Evolutionary conservation across 2,113 vertebrate genomes (phyloP), one percentile per base, ranked within the genome.

Genomic region (Lepidothrix coronata): DNA sequence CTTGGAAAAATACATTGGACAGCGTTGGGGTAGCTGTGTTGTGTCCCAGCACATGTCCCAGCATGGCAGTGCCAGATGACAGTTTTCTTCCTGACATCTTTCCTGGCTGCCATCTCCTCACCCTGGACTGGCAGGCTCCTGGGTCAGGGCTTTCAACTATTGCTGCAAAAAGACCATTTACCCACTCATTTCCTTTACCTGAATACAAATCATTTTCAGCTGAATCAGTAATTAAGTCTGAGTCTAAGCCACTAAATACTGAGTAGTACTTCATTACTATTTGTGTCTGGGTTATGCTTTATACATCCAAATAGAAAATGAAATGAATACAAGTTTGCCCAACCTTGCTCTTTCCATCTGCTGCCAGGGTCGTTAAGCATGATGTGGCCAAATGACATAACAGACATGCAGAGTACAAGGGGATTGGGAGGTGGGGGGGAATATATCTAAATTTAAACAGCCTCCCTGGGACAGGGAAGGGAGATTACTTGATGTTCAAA

Each of bases 361-460:
- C 85, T 92, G 9, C 21, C 39, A 49, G 16, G 11, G 24, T 52
- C 48, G 19, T 12, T 49, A 54, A 67, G 65, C 15, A 8, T 24
- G 22, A 4, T 22, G 75, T 44, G 58, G 24, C 39, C 66, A 31
- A 46, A 30, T 23, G 31, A 35, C 9, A 3, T 16, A 52, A 37
- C 54, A 84, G 43, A 35, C 9, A 12, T 9, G 35, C 21, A 57
- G 39, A 13, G 10, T 44, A 39, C 33, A 59, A 68, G 15, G 14
- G 3, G 6, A 13, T 5, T 11, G 0, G 4, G 9, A 2, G 7
- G 14, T 0, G 3, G 9, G 3, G 7, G 14, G 8, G n/a, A n/a
- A n/a, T 24, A 0, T 66, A 3, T 41, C 8, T 24, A 21, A 31
- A 49, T 8, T 54, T 55, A 25, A 93, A 27, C 23, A 59, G 8